Evolutionary conservation across 92 coral and sea anemone genomes (phyloP), one percentile per base, ranked within the genome.

Genomic region (Palythoa grandiflora): DNA sequence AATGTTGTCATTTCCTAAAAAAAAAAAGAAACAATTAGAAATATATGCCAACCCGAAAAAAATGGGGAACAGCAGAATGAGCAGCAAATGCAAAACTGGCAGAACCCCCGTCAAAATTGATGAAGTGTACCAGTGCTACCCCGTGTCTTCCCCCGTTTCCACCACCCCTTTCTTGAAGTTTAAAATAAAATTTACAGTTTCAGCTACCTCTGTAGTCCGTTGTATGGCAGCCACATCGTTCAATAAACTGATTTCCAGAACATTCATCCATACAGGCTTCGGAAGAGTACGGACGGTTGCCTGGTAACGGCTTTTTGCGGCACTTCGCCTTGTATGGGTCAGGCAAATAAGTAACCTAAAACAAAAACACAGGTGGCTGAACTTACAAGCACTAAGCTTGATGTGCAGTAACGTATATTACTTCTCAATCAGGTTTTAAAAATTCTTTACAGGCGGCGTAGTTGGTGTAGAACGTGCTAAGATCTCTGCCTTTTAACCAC

Each of bases 271-370:
- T 80, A 52, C 85, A 80, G 12, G 61, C 73, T 10, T 66, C 85
- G 1, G 85, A 80, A 16, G 85, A 47, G 40, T 80, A 80, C 55
- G 85, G 85, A 0, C 85, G 85, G 61, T 80, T 80, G 19, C 85
- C 85, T 9, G 85, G 85, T 52, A 80, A 65, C 85, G 85, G 44
- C 13, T 63, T 80, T 40, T 17, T 47, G 13, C 85, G 85, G 44
- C 85, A 80, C 3, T 68, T 68, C 47, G 85, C 85, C 57, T 80
- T 80, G 57, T 38, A 80, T 15, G 85, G 85, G 0, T 44, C 59
- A 0, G 85, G 75, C 44, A 80, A 80, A 16, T 80, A 80, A 5
- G 39, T 11, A 3, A 68, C 75, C 85, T 80, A 20, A 2, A 21
- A 80, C 16, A 14, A 60, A 60, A 3, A 6, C 5, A 60, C 68